phyloP scores from a whole-genome alignment of 2,888 invertebrate genomes.

The Agrotis ipsilon region DNA sequence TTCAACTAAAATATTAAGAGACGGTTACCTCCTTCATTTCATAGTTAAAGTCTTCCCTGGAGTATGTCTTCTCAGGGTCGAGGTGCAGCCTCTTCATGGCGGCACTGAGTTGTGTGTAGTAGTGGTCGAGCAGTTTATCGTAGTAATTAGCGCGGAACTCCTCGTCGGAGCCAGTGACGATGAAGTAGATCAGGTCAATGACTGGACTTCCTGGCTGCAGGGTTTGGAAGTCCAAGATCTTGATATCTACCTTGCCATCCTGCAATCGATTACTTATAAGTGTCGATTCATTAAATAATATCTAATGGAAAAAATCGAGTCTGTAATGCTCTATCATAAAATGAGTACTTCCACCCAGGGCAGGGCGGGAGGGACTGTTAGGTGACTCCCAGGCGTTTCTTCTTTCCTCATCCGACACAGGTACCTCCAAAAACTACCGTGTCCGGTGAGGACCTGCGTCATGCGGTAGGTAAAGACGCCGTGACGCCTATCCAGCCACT shows the following conservation, averaged over 20 bases:
- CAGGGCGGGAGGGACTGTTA: too few species aligned
- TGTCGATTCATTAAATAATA: background rate
- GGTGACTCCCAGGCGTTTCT: too few species aligned
- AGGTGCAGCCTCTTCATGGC: constrained; percentile 63
- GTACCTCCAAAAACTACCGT: too few species aligned
- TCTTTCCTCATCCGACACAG: too few species aligned
- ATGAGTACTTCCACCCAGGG: too few species aligned
- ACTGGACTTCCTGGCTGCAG: background rate
- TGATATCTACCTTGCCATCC: constrained; percentile 69
- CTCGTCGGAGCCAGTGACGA: constrained; percentile 1
- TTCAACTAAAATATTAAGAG: too few species aligned
- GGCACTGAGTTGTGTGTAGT: constrained; percentile 68
- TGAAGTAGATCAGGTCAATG: background rate
- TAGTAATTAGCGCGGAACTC: constrained; percentile 57
- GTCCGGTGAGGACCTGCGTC: too few species aligned
- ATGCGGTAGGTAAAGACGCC: too few species aligned
- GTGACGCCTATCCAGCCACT: too few species aligned
- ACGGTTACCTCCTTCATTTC: too few species aligned
- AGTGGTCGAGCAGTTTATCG: constrained; percentile 66
- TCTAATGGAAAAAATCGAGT: background rate
- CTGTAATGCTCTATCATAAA: background rate
- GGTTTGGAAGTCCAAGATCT: constrained; percentile 79
- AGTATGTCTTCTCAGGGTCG: constrained; percentile 52
- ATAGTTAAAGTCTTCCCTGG: too few species aligned
- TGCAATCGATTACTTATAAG: constrained; percentile 60